Evolutionary conservation across 2,797 vertebrate species (phyloP), one percentile per base, ranked within the genome.

Genomic region (Morus bassanus): DNA sequence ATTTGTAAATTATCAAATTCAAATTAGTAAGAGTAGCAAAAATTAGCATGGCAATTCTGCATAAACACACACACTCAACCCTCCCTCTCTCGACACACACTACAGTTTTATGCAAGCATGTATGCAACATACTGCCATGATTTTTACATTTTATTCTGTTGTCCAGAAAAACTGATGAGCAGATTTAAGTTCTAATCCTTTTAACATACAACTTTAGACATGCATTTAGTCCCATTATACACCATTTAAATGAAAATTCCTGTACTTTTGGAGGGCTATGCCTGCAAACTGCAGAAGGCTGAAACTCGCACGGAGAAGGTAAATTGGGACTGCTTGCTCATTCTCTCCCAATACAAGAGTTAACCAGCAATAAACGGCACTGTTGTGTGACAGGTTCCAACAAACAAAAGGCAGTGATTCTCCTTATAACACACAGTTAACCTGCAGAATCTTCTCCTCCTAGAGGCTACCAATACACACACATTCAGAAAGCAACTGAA

Each of bases 101-200:
- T 1, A 51, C 79, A 9, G 85, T 22, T 79, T 18, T 6, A 33
- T 7, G 45, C 60, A 37, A 59, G n/a, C n/a, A 10, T 0, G 0
- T 2, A 56, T 0, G 18, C 68, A 46, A 53, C 14, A 6, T 4
- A 2, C 25, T 78, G 48, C 69, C 0, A 0, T 8, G 7, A 46
- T 35, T 68, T 22, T 53, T 39, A 16, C 21, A 4, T 10, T 63
- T 46, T 24, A 27, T 14, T n/a, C 10, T 31, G 24, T 14, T 43
- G 24, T 4, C 30, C 85, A 61, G 16, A 28, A 67, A 67, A 73
- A n/a, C 5, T 24, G 10, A 41, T 3, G 10, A 79, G 18, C 10
- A 43, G 45, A 82, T 39, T 70, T 14, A 41, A 68, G 46, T 64
- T 87, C 45, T 45, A 45, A 85, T 21, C 18, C 41, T 67, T 93